These are phyloP conservation scores for Dendrocincla tyrannina DNA, from an alignment of 2,797 vertebrate species.

Conservation along the genomic window DNA sequence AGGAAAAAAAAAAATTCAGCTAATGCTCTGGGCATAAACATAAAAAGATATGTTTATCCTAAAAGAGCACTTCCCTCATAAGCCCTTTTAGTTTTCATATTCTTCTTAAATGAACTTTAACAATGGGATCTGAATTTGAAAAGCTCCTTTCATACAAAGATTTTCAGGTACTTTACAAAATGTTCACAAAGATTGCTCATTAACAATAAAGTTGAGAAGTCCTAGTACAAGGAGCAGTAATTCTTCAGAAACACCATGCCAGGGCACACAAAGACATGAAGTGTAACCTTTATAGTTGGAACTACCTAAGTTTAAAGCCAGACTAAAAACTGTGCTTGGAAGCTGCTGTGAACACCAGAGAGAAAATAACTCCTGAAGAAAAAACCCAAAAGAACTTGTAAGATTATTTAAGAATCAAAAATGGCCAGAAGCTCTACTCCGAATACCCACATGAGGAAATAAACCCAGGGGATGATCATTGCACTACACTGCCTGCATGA, in stretches of 20 bases:
- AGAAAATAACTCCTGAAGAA: not conserved
- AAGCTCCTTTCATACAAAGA: not conserved
- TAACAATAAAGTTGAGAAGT: not conserved
- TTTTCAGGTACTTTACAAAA: not conserved
- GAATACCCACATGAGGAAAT: not conserved
- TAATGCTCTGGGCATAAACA: not conserved
- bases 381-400: rapidly evolving
- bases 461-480: not conserved
- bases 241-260: not conserved
- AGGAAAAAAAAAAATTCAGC: not conserved
- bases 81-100: not conserved
- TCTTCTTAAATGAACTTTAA: not conserved
- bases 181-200: not conserved
- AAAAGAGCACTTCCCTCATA: not conserved
- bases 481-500: not conserved
- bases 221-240: not conserved
- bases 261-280: not conserved
- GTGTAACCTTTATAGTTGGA: not conserved
- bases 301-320: not conserved
- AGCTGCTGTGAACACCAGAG: not conserved
- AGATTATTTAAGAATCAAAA: not conserved
- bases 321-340: not conserved
- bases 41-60: not conserved
- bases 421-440: not conserved
- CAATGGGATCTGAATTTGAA: not conserved